Evolutionary conservation across 2,888 invertebrate species (phyloP), one percentile per base, ranked within the genome.

Genomic region (Creontiades dilutus): DNA sequence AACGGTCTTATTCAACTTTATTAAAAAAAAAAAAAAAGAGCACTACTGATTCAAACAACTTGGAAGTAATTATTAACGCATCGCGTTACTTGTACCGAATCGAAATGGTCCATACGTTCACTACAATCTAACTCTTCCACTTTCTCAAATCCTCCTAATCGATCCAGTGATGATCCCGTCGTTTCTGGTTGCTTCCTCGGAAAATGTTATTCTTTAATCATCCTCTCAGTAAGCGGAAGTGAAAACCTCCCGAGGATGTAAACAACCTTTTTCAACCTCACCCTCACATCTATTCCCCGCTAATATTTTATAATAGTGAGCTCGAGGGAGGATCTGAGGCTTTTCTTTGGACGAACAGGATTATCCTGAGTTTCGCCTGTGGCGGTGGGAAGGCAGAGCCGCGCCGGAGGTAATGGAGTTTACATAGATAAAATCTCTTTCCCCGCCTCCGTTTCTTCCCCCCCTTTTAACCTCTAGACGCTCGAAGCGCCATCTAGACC

Each of bases 351-450:
- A 52, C 48, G 82, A 82, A 55, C 52, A 28, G 52, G 48, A 82
- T 82, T 82, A 82, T 82, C 55, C 82, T 82, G 47, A 48, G 47
- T 27, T 14, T 19, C 82, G n/a, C 19, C 27, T 12, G 23, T 68
- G 68, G 68, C 19, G 13, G 68, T 52, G 37, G 37, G 2, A 37
- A 52, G 52, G 52, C 52, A 12, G 23, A 23, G 82, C 23, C 3
- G 52, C 23, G 37, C 82, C 16, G 61, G 61, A 85, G 85, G 85
- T 85, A 85, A 85, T 85, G 85, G 85, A 85, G 68, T 85, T 85
- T 85, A 85, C 85, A 57, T 85, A 85, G 85, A 61, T 57, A 85
- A 85, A 85, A 85, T 85, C 57, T 61, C 61, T 23, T 52, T 48
- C 14, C 82, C 52, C 78, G 46, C 47, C 46, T 12, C 16, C 78